These are phyloP conservation scores for Aurelia aurita DNA, from an alignment of 30 jellyfish, hydroid and myxozoan species.

Conservation along the genomic window DNA sequence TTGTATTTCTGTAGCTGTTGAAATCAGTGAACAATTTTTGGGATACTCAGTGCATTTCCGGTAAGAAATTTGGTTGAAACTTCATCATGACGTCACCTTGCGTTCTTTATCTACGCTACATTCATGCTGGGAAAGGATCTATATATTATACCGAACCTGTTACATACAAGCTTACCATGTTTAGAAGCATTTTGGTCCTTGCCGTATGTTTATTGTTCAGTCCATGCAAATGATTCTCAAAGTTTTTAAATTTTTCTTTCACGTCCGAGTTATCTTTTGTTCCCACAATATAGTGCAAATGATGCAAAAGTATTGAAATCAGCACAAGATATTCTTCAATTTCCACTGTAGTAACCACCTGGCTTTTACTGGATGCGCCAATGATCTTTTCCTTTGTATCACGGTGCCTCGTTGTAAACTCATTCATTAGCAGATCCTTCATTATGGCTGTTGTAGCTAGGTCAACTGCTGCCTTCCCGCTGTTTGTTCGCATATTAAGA, in stretches of 20 bases:
- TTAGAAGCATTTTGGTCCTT: background rate
- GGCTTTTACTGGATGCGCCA: too few species aligned
- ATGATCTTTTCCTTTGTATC: too few species aligned
- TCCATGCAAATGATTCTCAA: background rate
- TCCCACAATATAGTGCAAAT: background rate
- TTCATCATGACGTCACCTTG: too few species aligned
- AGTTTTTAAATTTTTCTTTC: background rate
- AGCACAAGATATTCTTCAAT: background rate
- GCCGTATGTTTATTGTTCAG: background rate
- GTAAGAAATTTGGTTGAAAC: too few species aligned
- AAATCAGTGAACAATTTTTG: too few species aligned
- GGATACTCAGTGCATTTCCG: too few species aligned
- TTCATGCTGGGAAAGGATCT: too few species aligned
- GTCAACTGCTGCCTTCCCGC: conserved; percentile 38
- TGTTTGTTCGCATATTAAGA: conserved; percentile 15
- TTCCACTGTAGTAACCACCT: background rate
- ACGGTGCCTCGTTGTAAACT: too few species aligned
- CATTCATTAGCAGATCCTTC: conserved; percentile 7
- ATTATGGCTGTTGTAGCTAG: conserved; percentile 7
- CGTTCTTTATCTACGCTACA: too few species aligned
- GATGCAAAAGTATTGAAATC: background rate
- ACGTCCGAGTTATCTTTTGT: background rate
- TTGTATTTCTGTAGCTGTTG: too few species aligned
- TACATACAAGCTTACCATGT: background rate
- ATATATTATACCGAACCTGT: too few species aligned